Evolutionary conservation across 2,113 vertebrate genomes (phyloP).

Genomic region (Manacus vitellinus): DNA sequence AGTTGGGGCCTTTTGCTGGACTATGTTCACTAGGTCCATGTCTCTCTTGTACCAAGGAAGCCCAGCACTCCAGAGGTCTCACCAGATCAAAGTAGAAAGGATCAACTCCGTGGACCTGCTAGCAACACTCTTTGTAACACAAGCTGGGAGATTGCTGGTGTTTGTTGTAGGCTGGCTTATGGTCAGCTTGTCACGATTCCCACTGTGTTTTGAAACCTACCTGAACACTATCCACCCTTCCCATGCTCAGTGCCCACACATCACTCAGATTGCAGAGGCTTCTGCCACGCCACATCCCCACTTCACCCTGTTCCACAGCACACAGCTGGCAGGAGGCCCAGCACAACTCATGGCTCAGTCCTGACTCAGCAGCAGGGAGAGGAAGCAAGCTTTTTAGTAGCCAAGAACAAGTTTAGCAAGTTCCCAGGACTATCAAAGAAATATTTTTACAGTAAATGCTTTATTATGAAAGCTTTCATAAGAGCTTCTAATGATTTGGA

Average conservation of each 20-base stretch:
- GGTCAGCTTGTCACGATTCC: neutral
- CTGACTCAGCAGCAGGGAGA: neutral
- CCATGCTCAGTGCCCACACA: neutral
- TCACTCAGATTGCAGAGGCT: fast-evolving
- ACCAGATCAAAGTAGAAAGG: neutral
- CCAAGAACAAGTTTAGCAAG: neutral
- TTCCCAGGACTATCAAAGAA: neutral
- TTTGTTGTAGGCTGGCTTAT: fast-evolving
- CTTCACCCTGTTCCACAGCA: neutral
- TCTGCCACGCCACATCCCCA: neutral
- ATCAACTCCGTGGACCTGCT: fast-evolving
- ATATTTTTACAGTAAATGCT: neutral
- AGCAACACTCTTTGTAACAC: neutral
- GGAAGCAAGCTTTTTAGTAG: neutral
- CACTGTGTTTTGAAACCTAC: neutral
- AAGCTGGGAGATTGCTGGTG: neutral
- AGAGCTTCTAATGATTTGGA: neutral
- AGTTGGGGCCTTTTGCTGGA: neutral
- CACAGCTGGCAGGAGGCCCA: neutral
- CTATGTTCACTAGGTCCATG: fast-evolving
- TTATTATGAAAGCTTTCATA: neutral
- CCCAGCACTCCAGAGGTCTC: neutral
- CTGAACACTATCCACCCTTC: neutral
- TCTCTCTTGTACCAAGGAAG: neutral
- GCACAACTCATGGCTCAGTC: neutral